Evolutionary conservation across 2,113 vertebrate genomes (phyloP), one percentile per base, ranked within the genome.

Genomic region (Gadus chalcogrammus): DNA sequence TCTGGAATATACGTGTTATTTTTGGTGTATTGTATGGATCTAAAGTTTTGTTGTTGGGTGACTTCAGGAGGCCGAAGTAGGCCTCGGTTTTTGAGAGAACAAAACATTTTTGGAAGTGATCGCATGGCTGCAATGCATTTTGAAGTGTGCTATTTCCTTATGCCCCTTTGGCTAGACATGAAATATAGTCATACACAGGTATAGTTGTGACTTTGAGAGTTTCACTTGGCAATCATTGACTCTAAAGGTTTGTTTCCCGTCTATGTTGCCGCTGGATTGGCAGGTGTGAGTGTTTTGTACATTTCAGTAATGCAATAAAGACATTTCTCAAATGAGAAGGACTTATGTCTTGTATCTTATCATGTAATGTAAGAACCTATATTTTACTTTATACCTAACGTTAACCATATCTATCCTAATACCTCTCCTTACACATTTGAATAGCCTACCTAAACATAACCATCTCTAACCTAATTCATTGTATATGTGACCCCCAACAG

Each of bases 261-360:
- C 84, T 85, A 72, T 89, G 90, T 92, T 92, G 91, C 92, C 90
- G 83, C 91, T 93, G 92, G 91, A 91, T 92, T 93, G 92, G 91
- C 92, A 91, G 88, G 83, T 91, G 88, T 92, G 85, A 84, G 86
- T 91, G 89, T 92, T 93, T 91, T 93, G 89, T 93, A 91, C 90
- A 91, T 92, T 93, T 93, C 85, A 91, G 88, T 88, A 87, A 86
- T 85, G 76, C 76, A 92, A 92, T 91, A 85, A 91, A 89, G 82
- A 75, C 65, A 78, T 69, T 73, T 80, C 61, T 72, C 67, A 62
- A 80, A 71, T 63, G 22, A 70, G 75, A 59, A 62, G 11, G 42
- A 48, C 42, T 48, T 48, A 48, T 48, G 42, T 48, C 6, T 48
- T 2, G 42, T 48, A 48, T 48, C 42, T 48, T 48, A 9, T 48